Conservation (phyloP, 2,888 invertebrate species). For the Nomada goodeniana region DNA sequence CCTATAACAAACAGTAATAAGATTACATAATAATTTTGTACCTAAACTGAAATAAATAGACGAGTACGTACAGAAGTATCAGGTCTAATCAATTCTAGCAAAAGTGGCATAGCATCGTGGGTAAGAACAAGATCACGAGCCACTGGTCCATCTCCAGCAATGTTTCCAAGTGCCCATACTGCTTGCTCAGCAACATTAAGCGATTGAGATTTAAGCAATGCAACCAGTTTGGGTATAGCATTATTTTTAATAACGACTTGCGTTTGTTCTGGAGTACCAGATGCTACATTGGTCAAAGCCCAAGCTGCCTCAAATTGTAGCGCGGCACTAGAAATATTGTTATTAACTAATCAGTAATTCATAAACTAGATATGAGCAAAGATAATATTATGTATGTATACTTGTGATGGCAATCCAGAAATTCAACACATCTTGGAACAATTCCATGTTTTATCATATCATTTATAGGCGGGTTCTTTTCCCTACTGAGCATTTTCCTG, state of each 20-base stretch:
- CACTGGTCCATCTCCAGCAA: conserved; percentile 94
- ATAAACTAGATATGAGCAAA: too few relatives aligned
- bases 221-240: conserved; percentile 93
- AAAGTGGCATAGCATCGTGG: conserved; percentile 89
- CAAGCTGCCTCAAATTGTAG: conserved; percentile 98
- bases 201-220: conserved; percentile 88
- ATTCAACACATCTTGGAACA: conserved; percentile 92
- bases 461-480: conserved; percentile 96
- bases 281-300: conserved; percentile 99
- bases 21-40: conserved; percentile 9
- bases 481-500: conserved; percentile 94
- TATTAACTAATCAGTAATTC: conserved; percentile 15
- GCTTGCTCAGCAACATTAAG: conserved; percentile 94
- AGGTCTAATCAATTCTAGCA: conserved; percentile 89
- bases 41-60: background rate
- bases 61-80: conserved; percentile 85
- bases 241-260: conserved; percentile 93
- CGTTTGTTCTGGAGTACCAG: conserved; percentile 96
- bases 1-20: conserved; percentile 69
- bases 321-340: conserved; percentile 86
- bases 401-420: conserved; percentile 90
- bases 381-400: conserved; percentile 82
- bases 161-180: conserved; percentile 99
- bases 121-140: conserved; percentile 93
- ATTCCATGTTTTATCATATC: conserved; percentile 93